A percentile compares a stretch with the other conserved stretches of the same genome.
Evolutionary conservation across 2,113 vertebrate genomes (phyloP).

Genomic region (Oncorhynchus mykiss): DNA sequence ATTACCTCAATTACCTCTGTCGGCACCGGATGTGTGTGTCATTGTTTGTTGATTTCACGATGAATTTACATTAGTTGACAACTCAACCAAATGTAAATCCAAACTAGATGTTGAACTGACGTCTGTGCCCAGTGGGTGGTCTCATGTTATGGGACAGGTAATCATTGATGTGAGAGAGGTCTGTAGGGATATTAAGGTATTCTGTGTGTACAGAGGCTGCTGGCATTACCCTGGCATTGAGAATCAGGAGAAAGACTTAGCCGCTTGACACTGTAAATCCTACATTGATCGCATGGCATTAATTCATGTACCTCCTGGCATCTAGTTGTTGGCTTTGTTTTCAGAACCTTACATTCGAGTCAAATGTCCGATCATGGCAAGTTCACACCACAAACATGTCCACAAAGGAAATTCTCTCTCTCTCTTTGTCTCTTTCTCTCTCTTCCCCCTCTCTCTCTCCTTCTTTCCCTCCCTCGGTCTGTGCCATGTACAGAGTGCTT

Average conservation of each 20-base stretch:
- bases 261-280: slow-evolving; percentile 60
- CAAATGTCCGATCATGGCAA: slow-evolving; percentile 52
- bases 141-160: not conserved
- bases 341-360: slow-evolving; percentile 56
- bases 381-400: slow-evolving; percentile 33
- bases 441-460: too few species aligned
- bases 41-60: too few species aligned
- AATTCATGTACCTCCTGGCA: slow-evolving; percentile 46
- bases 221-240: slow-evolving; percentile 38
- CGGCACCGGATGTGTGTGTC: too few species aligned
- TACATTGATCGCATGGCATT: slow-evolving; percentile 55
- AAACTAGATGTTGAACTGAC: too few species aligned
- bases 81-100: too few species aligned
- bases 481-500: not conserved
- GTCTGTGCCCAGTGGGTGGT: too few species aligned
- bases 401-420: slow-evolving; percentile 21
- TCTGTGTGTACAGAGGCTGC: slow-evolving; percentile 14
- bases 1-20: too few species aligned
- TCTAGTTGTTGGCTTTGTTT: slow-evolving; percentile 46
- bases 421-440: too few species aligned
- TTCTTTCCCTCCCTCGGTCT: not conserved
- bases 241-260: slow-evolving; percentile 46
- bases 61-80: too few species aligned
- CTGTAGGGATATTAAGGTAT: not conserved
- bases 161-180: not conserved